A percentile compares a stretch with the other conserved stretches of the same genome.
Evolutionary conservation across 2,113 vertebrate genomes (phyloP).

Genomic region (Arenaria interpres): DNA sequence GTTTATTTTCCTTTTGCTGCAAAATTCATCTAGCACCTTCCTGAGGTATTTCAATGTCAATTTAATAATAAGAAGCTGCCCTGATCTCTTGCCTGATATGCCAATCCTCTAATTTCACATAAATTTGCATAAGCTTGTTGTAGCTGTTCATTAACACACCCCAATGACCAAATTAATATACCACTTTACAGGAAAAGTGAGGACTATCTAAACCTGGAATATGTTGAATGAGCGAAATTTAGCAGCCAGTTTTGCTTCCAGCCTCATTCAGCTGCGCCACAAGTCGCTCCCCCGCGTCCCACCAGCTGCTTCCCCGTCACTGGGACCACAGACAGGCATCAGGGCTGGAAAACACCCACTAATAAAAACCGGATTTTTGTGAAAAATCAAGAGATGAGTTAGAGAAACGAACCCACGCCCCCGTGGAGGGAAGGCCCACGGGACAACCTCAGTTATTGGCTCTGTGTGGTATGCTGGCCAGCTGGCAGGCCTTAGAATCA

Average conservation of each 20-base stretch:
- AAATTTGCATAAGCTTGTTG: neutral
- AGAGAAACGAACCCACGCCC: neutral
- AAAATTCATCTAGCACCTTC: neutral
- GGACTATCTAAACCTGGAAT: neutral
- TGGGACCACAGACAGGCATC: neutral
- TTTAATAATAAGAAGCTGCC: neutral
- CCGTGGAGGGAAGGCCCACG: neutral
- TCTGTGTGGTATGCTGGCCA: neutral
- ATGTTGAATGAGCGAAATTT: neutral
- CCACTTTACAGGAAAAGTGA: neutral
- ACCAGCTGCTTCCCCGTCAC: neutral
- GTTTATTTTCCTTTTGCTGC: neutral
- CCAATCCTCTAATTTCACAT: conserved; percentile 18
- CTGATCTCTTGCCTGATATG: neutral
- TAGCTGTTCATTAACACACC: neutral
- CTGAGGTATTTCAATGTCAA: neutral
- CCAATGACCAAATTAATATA: neutral
- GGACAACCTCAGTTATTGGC: neutral
- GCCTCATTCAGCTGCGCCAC: neutral
- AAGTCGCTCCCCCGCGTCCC: neutral
- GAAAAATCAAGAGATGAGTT: neutral
- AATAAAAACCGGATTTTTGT: neutral
- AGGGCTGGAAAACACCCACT: neutral
- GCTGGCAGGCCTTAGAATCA: neutral
- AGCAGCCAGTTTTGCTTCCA: neutral